These are phyloP conservation scores for Furcifer pardalis DNA, from an alignment of 2,797 vertebrate genomes.

Conservation along the genomic window DNA sequence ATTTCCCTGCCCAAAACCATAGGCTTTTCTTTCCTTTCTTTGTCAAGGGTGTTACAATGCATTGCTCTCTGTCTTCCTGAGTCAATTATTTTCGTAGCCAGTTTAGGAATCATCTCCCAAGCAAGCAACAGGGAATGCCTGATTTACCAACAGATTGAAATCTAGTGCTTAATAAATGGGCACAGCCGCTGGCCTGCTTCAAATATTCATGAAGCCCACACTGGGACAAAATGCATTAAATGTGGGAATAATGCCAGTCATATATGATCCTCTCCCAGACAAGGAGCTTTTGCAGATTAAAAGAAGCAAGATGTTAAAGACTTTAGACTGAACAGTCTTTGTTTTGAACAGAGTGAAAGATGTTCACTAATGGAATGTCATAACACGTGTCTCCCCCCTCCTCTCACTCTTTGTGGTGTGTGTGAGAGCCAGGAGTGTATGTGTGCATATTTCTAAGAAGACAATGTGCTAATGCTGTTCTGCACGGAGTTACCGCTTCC, in stretches of 20 bases:
- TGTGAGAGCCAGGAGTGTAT: not conserved
- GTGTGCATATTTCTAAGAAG: slow-evolving; percentile 25
- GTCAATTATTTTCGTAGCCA: slow-evolving; percentile 64
- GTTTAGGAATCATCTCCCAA: slow-evolving; percentile 63
- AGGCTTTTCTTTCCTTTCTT: slow-evolving; percentile 45
- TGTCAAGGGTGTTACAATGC: slow-evolving; percentile 49
- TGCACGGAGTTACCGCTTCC: not conserved
- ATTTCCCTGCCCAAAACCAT: not conserved
- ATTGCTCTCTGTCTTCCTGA: slow-evolving; percentile 48
- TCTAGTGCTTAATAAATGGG: slow-evolving; percentile 60
- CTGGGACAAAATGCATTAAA: slow-evolving; percentile 75
- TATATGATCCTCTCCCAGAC: slow-evolving; percentile 64
- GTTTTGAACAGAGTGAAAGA: slow-evolving; percentile 65
- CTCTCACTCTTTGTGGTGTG: not conserved
- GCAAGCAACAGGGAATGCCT: slow-evolving; percentile 66
- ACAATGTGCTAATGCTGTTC: slow-evolving; percentile 46
- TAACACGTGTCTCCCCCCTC: slow-evolving; percentile 19
- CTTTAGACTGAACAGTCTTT: slow-evolving; percentile 69
- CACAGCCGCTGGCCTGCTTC: slow-evolving; percentile 64
- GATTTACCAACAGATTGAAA: slow-evolving; percentile 71
- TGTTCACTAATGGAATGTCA: slow-evolving; percentile 66
- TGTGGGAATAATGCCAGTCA: slow-evolving; percentile 73
- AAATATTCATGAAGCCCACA: slow-evolving; percentile 76
- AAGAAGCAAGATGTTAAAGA: slow-evolving; percentile 71
- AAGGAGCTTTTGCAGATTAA: slow-evolving; percentile 72